Percentiles rank a stretch among this genome's conserved stretches.
Evolutionary conservation across 2,113 vertebrate genomes (phyloP).

Genomic region (Azemiops feae): DNA sequence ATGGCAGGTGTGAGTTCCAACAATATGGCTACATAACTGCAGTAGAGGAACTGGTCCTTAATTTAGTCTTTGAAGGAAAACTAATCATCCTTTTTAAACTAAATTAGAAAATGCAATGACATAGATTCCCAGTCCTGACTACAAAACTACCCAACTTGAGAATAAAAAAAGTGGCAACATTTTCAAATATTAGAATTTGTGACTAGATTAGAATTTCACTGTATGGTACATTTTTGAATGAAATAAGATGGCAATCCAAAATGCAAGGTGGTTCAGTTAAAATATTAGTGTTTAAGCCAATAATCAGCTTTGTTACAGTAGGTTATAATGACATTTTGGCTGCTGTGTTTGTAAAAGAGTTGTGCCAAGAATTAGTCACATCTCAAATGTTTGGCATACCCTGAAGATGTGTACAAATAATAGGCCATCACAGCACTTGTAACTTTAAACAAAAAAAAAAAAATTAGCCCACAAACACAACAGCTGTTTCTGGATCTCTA

Average conservation of each 20-base stretch:
- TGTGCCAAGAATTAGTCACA: not conserved
- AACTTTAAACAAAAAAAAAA: not conserved
- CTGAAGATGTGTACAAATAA: not conserved
- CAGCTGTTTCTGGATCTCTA: not conserved
- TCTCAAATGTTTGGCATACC: not conserved
- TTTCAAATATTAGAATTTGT: not conserved
- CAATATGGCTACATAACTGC: not conserved
- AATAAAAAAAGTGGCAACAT: not conserved
- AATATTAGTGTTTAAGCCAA: not conserved
- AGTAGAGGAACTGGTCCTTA: not conserved
- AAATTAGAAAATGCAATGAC: not conserved
- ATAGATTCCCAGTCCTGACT: not conserved
- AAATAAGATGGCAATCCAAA: not conserved
- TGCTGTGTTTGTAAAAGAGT: not conserved
- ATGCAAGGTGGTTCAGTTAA: not conserved
- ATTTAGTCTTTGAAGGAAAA: not conserved
- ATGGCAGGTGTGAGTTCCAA: not conserved
- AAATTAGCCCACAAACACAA: not conserved
- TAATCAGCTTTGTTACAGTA: not conserved
- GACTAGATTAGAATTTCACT: not conserved
- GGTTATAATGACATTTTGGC: slow-evolving; percentile 6
- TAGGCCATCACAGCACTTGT: not conserved
- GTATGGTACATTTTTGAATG: not conserved
- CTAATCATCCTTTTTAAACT: not conserved
- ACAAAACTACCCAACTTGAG: not conserved